Percentiles rank a stretch among this genome's conserved stretches.
These are phyloP conservation scores for Campoplex nolae DNA, from an alignment of 2,888 invertebrate genomes.

Conservation along the genomic window DNA sequence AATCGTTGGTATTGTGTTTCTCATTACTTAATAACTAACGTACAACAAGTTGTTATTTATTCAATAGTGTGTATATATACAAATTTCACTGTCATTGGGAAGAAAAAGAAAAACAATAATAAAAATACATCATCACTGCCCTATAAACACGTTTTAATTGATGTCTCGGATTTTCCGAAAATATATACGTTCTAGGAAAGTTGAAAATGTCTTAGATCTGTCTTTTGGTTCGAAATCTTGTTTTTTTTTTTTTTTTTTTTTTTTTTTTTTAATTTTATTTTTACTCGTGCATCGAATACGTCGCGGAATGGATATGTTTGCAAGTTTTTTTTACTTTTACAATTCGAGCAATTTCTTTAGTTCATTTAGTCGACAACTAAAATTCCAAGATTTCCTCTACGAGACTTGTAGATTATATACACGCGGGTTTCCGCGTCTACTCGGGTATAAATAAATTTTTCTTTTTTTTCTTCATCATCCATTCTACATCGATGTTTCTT, in stretches of 20 bases:
- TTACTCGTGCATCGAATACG: conserved; percentile 13
- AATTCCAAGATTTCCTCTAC: conserved; percentile 40
- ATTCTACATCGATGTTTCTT: conserved; percentile 59
- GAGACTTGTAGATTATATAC: conserved; percentile 20
- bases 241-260: conserved; percentile 3
- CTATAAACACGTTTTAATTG: conserved; percentile 40
- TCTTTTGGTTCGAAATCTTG: conserved; percentile 21
- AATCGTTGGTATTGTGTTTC: conserved; percentile 59
- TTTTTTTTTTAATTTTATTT: background rate
- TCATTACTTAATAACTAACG: conserved; percentile 61
- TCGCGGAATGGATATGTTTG: conserved; percentile 62
- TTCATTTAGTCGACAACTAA: background rate
- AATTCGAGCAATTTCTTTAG: background rate
- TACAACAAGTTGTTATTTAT: conserved; percentile 64
- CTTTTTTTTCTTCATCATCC: conserved; percentile 30
- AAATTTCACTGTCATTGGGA: conserved; percentile 61
- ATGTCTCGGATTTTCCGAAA: conserved; percentile 55
- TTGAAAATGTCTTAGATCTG: background rate
- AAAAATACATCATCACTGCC: conserved; percentile 50
- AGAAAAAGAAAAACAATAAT: conserved; percentile 19
- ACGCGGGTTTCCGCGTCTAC: conserved; percentile 27
- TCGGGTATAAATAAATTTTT: conserved; percentile 41
- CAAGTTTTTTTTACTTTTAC: background rate
- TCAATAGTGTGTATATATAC: conserved; percentile 65
- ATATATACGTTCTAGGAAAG: conserved; percentile 46